phyloP scores from a whole-genome alignment of 2,797 vertebrate species.

The Eurystomus glaucurus region DNA sequence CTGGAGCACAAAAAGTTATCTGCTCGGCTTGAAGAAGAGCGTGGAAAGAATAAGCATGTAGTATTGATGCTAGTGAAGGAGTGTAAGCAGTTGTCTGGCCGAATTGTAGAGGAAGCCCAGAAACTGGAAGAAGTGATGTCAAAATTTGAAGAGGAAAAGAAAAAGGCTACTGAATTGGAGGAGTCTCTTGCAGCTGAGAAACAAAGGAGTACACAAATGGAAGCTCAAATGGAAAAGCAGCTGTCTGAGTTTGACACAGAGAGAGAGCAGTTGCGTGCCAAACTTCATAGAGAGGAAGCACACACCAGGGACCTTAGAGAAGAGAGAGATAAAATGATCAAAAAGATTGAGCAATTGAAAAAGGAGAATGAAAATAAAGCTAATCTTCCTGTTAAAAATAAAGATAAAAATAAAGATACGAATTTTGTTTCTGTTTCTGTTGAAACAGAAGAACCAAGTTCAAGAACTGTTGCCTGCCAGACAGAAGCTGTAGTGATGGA shows the following conservation, averaged over 20 bases:
- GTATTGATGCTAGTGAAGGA: slow-evolving; percentile 97
- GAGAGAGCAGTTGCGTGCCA: slow-evolving; percentile 93
- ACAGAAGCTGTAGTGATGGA: slow-evolving; percentile 86
- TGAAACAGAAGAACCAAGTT: slow-evolving; percentile 87
- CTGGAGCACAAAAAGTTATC: slow-evolving; percentile 94
- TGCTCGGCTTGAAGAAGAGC: slow-evolving; percentile 93
- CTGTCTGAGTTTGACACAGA: slow-evolving; percentile 96
- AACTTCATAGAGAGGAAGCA: slow-evolving; percentile 91
- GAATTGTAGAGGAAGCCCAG: slow-evolving; percentile 93
- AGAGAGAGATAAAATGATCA: slow-evolving; percentile 92
- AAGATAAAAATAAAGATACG: slow-evolving; percentile 82
- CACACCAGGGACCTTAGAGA: slow-evolving; percentile 86
- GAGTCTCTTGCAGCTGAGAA: slow-evolving; percentile 90
- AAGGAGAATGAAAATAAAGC: slow-evolving; percentile 86
- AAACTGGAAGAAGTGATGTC: slow-evolving; percentile 91
- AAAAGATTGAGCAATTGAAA: slow-evolving; percentile 93
- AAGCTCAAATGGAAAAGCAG: slow-evolving; percentile 97
- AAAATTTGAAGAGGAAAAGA: slow-evolving; percentile 92
- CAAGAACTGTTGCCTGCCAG: slow-evolving; percentile 90
- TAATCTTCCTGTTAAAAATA: slow-evolving; percentile 73
- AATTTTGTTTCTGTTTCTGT: slow-evolving; percentile 86
- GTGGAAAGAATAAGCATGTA: slow-evolving; percentile 96
- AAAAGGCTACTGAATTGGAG: slow-evolving; percentile 85
- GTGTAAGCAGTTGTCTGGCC: slow-evolving; percentile 95
- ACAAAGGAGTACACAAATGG: slow-evolving; percentile 91